Conservation (phyloP, 2,888 invertebrate species). For the Cheilosia vulpina region DNA sequence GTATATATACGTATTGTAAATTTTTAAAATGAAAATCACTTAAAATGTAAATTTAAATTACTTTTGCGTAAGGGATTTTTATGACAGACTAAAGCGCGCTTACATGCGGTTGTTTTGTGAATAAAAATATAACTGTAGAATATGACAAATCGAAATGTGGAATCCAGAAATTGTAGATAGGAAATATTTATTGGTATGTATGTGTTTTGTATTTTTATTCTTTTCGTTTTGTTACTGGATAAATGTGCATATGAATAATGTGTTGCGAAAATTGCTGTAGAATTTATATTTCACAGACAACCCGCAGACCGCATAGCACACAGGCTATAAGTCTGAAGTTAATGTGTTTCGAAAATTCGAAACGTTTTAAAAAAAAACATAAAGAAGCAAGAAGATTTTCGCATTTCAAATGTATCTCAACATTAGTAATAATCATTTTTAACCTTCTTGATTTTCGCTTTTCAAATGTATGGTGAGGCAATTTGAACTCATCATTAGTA, state of each 20-base stretch:
- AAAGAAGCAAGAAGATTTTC: no score
- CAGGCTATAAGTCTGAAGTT: no score
- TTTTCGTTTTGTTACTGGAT: not conserved
- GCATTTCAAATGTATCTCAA: no score
- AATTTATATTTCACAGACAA: no score
- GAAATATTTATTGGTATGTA: not conserved
- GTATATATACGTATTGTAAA: constrained; percentile 60
- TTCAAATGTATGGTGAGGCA: no score
- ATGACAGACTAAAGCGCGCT: constrained; percentile 31
- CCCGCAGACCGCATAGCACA: no score
- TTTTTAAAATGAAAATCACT: constrained; percentile 48
- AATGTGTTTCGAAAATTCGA: no score
- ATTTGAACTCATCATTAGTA: no score
- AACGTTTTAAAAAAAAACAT: no score
- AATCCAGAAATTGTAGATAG: constrained; percentile 27
- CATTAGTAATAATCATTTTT: no score
- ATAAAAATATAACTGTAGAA: not conserved
- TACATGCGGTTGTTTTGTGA: constrained; percentile 11
- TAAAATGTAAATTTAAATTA: constrained; percentile 63
- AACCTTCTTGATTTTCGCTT: no score
- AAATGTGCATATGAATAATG: not conserved
- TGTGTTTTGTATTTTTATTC: not conserved
- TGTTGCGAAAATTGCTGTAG: not conserved
- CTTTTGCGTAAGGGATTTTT: constrained; percentile 53
- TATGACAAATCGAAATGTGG: constrained; percentile 6